A percentile compares a stretch with the other conserved stretches of the same genome.
phyloP scores from a whole-genome alignment of 2,888 invertebrate genomes.

The Muschampia plurimacula region DNA sequence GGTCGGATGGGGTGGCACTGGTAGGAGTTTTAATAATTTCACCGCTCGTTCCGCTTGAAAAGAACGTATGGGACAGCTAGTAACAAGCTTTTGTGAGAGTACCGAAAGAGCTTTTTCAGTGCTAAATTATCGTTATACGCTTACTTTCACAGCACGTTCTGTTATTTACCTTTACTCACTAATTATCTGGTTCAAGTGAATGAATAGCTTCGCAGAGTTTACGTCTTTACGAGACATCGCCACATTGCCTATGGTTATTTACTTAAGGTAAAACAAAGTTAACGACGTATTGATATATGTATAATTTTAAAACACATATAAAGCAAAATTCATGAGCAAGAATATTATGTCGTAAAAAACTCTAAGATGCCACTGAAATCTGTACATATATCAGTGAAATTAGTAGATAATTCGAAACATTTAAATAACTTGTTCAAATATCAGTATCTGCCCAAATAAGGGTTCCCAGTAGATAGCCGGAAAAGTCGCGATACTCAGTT shows the following conservation, averaged over 20 bases:
- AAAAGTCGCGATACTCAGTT: no score
- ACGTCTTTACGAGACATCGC: background rate
- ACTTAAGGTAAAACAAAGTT: background rate
- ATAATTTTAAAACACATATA: no score
- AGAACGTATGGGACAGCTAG: constrained; percentile 18
- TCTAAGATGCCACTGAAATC: no score
- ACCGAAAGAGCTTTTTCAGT: constrained; percentile 12
- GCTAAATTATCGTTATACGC: constrained; percentile 9
- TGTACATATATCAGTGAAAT: no score
- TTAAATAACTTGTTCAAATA: no score
- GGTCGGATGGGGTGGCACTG: constrained; percentile 74
- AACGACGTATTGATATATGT: background rate
- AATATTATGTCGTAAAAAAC: no score
- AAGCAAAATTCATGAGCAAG: no score
- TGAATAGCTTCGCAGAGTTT: background rate
- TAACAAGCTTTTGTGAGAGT: constrained; percentile 18
- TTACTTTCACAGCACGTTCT: constrained; percentile 1
- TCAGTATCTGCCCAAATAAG: no score
- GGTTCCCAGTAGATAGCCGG: no score
- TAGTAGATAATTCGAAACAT: no score
- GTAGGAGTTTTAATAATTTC: constrained; percentile 52
- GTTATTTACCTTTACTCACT: background rate
- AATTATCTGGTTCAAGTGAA: constrained; percentile 3
- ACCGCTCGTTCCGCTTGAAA: constrained; percentile 11
- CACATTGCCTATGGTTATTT: background rate